Conservation (phyloP, 2,113 vertebrate species). For the Pipa parva region DNA sequence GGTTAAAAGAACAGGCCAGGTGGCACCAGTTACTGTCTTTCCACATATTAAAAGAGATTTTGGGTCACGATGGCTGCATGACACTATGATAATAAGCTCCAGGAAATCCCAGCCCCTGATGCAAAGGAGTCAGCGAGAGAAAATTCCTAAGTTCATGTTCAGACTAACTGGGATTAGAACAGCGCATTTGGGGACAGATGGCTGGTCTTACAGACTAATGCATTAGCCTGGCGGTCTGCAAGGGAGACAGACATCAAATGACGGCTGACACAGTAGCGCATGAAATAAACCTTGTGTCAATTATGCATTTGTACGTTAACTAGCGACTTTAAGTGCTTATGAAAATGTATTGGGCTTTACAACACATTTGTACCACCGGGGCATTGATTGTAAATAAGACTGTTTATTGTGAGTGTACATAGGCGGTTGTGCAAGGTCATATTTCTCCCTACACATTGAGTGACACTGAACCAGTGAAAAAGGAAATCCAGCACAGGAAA, state of each 20-base stretch:
- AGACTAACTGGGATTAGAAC: constrained; percentile 28
- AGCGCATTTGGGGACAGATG: constrained; percentile 1
- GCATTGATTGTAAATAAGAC: too few species aligned
- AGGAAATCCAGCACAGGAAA: too few species aligned
- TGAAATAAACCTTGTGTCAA: too few species aligned
- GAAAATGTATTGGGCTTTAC: too few species aligned
- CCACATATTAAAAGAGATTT: constrained; percentile 34
- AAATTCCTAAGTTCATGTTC: constrained; percentile 32
- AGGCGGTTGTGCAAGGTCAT: too few species aligned
- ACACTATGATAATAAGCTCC: constrained; percentile 28
- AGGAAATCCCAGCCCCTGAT: constrained; percentile 26
- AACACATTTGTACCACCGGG: too few species aligned
- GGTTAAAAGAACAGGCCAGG: constrained; percentile 25
- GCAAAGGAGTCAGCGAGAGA: constrained; percentile 32
- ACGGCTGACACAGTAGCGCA: too few species aligned
- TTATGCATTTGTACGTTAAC: too few species aligned
- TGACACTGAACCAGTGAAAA: too few species aligned
- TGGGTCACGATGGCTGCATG: constrained; percentile 16
- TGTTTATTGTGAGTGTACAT: too few species aligned
- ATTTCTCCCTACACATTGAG: too few species aligned
- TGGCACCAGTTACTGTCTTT: constrained; percentile 22
- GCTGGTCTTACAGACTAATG: constrained; percentile 8
- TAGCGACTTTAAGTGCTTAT: too few species aligned
- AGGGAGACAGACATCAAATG: constrained; percentile 30
- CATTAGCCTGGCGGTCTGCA: constrained; percentile 31